Conservation (phyloP, 2,113 vertebrate species). For the Myanophis thanlyinensis region DNA sequence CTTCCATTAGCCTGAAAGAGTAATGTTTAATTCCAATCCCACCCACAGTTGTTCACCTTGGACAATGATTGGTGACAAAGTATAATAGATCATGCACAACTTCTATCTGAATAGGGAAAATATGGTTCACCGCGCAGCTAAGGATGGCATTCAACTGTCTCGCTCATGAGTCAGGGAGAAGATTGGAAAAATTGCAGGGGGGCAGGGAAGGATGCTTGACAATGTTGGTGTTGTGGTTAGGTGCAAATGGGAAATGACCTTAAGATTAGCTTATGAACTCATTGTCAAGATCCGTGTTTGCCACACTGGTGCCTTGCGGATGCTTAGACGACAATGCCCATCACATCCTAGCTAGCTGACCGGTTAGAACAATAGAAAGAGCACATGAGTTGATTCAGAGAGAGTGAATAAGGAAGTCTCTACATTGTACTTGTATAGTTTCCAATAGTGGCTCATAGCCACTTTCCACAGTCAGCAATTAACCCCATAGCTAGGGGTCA, state of each 20-base stretch:
- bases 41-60: background rate
- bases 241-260: background rate
- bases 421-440: background rate
- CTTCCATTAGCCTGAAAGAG: background rate
- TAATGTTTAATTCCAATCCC: background rate
- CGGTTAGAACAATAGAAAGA: background rate
- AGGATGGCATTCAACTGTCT: background rate
- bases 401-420: background rate
- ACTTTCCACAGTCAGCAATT: background rate
- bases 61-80: background rate
- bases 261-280: background rate
- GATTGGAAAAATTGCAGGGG: background rate
- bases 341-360: background rate
- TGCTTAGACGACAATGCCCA: background rate
- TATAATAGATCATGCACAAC: background rate
- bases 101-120: background rate
- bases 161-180: background rate
- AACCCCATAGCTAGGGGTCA: background rate
- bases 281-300: background rate
- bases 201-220: background rate
- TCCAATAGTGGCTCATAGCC: background rate
- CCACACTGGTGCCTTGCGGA: background rate
- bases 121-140: background rate
- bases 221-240: background rate
- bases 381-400: background rate